Base-by-base conservation (phyloP, 1,140 invertebrate genomes). In the Drosophila repleta region DNA sequence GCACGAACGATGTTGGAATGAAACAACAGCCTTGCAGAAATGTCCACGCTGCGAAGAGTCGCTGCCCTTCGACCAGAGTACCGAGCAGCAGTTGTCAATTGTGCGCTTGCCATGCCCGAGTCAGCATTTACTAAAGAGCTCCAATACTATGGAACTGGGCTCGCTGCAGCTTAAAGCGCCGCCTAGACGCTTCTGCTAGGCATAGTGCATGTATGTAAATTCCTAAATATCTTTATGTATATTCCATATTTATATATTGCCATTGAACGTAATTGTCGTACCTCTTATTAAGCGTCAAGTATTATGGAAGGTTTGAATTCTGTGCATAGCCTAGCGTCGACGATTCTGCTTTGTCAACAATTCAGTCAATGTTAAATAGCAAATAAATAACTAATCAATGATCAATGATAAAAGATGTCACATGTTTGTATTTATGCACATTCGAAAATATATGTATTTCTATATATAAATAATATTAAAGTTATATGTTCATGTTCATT, bases 141-240 rank as follows among this genome's bases (percentile, higher is more conserved):
- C 75, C 15, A 21, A 21, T 0, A 55, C 49, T 7, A n/a, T 49
- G 46, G 83, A 90, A 39, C 65, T 89, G 57, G 87, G 90, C 5
- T 71, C 80, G 1, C 61, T 92, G 66, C 80, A 90, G 56, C 66
- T 92, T 0, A 91, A 92, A 68, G 90, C 91, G 11, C 91, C 91
- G n/a, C 91, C 90, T 11, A 67, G 90, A 53, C 83, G 87, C 11
- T 91, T 91, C 79, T 76, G 49, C 63, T 87, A 83, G 35, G 18
- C 4, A 18, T 24, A 29, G 35, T 39, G 43, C 52, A 15, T 62
- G 21, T 45, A 46, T 68, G 45, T 20, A 21, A 21, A 46, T 46
- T 46, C 18, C 18, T 21, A 32, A 32, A 62, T 64, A n/a, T 51
- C 6, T 32, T 29, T 18, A 17, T 52, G 26, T 75, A 72, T 78